Percentiles rank a stretch among this genome's conserved stretches.
phyloP scores from a whole-genome alignment of 2,888 invertebrate genomes.

The Oscheius myriophilus region DNA sequence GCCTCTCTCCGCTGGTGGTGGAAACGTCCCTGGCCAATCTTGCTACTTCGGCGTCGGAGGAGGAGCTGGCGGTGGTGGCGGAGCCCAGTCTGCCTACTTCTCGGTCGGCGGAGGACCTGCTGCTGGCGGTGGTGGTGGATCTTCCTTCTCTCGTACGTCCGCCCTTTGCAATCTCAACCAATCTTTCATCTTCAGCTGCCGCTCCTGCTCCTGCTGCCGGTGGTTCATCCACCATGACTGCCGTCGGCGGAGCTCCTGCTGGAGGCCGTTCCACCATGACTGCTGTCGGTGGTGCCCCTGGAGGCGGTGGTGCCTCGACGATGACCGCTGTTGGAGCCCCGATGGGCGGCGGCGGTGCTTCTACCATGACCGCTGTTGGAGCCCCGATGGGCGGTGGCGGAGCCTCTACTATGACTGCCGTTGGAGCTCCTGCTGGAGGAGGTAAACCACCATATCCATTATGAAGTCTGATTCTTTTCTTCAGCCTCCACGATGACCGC shows the following conservation, averaged over 20 bases:
- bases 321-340: slow-evolving; percentile 55
- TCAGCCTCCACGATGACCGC: slow-evolving; percentile 27
- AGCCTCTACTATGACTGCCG: slow-evolving; percentile 29
- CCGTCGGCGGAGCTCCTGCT: slow-evolving; percentile 7
- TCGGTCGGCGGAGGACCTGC: slow-evolving; percentile 42
- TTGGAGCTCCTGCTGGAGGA: slow-evolving; percentile 26
- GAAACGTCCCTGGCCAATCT: slow-evolving; percentile 33
- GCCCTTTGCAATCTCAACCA: slow-evolving; percentile 20
- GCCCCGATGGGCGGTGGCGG: slow-evolving; percentile 12
- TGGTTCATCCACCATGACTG: slow-evolving; percentile 25
- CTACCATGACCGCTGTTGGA: slow-evolving; percentile 57
- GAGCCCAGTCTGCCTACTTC: slow-evolving; percentile 48
- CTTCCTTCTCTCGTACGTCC: slow-evolving; percentile 37
- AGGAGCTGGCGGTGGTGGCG: slow-evolving; percentile 35
- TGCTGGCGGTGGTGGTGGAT: slow-evolving; percentile 38
- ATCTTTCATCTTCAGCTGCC: slow-evolving; percentile 27
- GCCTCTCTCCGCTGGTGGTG: not conserved
- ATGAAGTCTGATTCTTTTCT: too few relatives aligned
- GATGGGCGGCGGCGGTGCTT: slow-evolving; percentile 45
- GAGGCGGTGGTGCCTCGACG: slow-evolving; percentile 41
- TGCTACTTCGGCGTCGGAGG: slow-evolving; percentile 29
- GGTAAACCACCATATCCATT: too few relatives aligned
- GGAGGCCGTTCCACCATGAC: not conserved
- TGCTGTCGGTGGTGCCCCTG: too few relatives aligned
- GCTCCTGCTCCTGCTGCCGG: not conserved